phyloP scores from a whole-genome alignment of 2,888 invertebrate species.

The Adineta ricciae region DNA sequence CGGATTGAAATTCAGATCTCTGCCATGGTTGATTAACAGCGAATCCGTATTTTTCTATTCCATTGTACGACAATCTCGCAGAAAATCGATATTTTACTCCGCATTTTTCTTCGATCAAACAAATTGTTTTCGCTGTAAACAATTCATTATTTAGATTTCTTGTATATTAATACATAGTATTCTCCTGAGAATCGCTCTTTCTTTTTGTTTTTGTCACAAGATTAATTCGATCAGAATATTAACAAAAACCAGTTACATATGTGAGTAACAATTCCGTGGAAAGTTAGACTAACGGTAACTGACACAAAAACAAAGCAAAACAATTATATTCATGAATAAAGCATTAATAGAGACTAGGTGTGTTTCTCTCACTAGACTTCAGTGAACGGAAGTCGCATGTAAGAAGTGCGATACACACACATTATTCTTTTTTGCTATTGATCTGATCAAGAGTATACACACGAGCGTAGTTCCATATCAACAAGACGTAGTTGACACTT shows the following conservation, averaged over 20 bases:
- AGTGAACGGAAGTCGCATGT: not conserved
- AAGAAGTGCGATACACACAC: not conserved
- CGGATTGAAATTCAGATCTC: too few species aligned
- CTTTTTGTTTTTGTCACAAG: not conserved
- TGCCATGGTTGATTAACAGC: too few species aligned
- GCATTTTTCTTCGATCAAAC: too few species aligned
- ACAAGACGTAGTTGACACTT: not conserved
- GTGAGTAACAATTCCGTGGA: not conserved
- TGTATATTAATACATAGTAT: not conserved
- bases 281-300: not conserved
- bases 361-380: not conserved
- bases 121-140: not conserved
- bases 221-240: not conserved
- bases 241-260: not conserved
- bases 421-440: not conserved
- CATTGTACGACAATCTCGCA: not conserved
- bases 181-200: not conserved
- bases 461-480: not conserved
- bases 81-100: too few species aligned
- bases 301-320: not conserved
- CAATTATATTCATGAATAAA: not conserved
- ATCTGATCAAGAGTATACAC: not conserved
- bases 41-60: too few species aligned
- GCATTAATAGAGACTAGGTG: not conserved
- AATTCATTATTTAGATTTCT: not conserved